Percentiles rank a stretch among this genome's conserved stretches.
Conservation (phyloP, 2,113 vertebrate species). For the Coregonus clupeaformis region DNA sequence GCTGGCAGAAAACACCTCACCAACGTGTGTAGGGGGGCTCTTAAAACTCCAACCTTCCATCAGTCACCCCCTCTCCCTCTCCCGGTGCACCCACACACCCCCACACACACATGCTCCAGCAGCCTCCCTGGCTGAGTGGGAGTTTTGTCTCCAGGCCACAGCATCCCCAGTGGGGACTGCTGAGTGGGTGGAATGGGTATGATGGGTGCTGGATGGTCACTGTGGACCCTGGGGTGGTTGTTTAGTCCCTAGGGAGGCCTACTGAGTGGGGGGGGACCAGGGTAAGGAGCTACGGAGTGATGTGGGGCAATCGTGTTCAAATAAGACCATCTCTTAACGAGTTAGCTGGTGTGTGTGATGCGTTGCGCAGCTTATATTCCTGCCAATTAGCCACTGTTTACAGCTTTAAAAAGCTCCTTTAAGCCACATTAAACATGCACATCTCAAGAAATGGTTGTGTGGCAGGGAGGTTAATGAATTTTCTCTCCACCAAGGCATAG, state of each 20-base stretch:
- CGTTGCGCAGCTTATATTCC: conserved; percentile 45
- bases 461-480: conserved; percentile 78
- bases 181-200: conserved; percentile 29
- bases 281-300: neutral
- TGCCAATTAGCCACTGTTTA: conserved; percentile 71
- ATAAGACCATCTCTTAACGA: conserved; percentile 52
- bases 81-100: conserved; percentile 16
- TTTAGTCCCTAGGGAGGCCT: conserved; percentile 44
- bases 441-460: conserved; percentile 68
- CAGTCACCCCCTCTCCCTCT: conserved; percentile 12
- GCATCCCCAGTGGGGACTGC: conserved; percentile 18
- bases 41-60: neutral
- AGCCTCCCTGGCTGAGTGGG: conserved; percentile 37
- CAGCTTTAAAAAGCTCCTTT: conserved; percentile 74
- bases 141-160: conserved; percentile 43
- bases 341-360: conserved; percentile 68
- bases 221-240: conserved; percentile 40
- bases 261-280: conserved; percentile 23
- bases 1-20: too few relatives aligned
- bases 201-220: conserved; percentile 17
- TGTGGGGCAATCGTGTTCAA: conserved; percentile 35
- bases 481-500: conserved; percentile 66
- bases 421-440: conserved; percentile 78
- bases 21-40: too few relatives aligned
- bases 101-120: conserved; percentile 30